Evolutionary conservation across 2,113 vertebrate genomes (phyloP).

Genomic region (Ia io): DNA sequence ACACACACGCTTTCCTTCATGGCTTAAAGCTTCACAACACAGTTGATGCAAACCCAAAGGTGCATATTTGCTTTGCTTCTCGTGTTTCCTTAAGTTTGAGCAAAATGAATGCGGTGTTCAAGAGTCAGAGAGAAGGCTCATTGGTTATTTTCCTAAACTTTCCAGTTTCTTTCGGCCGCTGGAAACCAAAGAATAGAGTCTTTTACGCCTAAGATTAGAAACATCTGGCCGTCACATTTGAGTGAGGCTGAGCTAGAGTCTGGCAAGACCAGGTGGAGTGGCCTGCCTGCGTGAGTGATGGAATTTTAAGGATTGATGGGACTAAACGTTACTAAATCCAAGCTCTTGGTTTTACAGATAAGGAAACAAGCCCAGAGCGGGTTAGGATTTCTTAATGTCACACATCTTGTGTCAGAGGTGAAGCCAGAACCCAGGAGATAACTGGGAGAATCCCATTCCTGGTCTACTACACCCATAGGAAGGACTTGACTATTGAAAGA

Average conservation of each 20-base stretch:
- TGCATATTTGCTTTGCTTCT: conserved; percentile 10
- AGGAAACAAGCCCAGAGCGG: background rate
- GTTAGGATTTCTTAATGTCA: background rate
- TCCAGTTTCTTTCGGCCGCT: conserved; percentile 13
- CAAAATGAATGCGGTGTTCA: background rate
- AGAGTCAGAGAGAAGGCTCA: background rate
- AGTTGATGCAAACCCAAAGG: background rate
- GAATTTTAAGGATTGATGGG: background rate
- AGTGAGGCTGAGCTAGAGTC: background rate
- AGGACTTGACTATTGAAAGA: background rate
- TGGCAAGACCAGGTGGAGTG: background rate
- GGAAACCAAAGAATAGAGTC: conserved; percentile 43
- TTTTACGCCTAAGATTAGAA: conserved; percentile 48
- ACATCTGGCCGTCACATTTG: conserved; percentile 35
- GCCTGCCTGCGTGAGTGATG: background rate
- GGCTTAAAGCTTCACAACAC: background rate
- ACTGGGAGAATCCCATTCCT: background rate
- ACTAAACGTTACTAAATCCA: background rate
- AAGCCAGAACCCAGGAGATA: background rate
- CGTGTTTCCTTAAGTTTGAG: conserved; percentile 21
- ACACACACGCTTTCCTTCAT: background rate
- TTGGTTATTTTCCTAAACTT: conserved; percentile 1
- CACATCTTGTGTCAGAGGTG: background rate
- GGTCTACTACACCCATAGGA: background rate
- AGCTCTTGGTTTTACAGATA: background rate